A percentile compares a stretch with the other conserved stretches of the same genome.
Conservation (phyloP, 1,140 invertebrate species). For the Gyrodactylus bullatarudis region DNA sequence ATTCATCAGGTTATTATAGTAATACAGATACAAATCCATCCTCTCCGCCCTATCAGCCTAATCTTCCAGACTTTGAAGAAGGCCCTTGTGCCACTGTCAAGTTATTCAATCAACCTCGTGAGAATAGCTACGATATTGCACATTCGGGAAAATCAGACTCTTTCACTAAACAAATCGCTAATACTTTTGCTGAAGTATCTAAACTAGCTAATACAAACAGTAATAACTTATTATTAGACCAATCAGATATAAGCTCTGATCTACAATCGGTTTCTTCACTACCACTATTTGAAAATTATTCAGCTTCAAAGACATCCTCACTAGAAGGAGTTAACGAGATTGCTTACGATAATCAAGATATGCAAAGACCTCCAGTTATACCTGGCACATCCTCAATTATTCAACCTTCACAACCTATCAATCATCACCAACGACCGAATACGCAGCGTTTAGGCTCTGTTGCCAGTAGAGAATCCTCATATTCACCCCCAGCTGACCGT, state of each 20-base stretch:
- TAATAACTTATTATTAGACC: neutral
- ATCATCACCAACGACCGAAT: neutral
- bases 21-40: neutral
- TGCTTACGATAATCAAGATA: neutral
- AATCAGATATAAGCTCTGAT: neutral
- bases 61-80: neutral
- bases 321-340: neutral
- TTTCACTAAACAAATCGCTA: neutral
- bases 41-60: neutral
- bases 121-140: neutral
- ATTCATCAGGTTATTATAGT: neutral
- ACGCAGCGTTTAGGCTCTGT: neutral
- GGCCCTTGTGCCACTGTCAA: neutral
- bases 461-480: neutral
- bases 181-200: neutral
- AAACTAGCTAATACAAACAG: neutral
- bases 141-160: neutral
- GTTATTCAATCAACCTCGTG: neutral
- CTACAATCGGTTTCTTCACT: neutral
- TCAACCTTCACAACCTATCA: neutral
- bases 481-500: constrained; percentile 2
- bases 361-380: neutral
- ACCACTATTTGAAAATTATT: neutral
- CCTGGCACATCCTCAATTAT: neutral
- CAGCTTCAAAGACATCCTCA: too few relatives aligned